Evolutionary conservation across 2,797 vertebrate genomes (phyloP), one percentile per base, ranked within the genome.

Genomic region (Thripadectes ignobilis): DNA sequence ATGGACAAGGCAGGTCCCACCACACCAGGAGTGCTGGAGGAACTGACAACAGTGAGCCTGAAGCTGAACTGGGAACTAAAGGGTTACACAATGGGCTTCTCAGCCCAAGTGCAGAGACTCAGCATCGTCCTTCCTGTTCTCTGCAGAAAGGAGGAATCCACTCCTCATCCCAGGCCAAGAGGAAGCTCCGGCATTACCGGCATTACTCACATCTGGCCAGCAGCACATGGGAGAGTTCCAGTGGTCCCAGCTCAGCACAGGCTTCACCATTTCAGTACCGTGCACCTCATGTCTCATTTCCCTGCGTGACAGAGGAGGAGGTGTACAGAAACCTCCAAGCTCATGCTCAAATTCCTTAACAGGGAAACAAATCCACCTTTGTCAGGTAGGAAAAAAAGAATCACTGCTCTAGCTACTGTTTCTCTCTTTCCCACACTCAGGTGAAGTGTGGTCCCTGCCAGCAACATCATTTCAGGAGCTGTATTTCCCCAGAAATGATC

Each of bases 181-280:
- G 95, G 91, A 96, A 96, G 92, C 3, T 34, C 43, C 6, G 22
- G 62, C 62, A 43, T 69, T 91, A 63, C 89, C 82, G 84, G 84
- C 61, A n/a, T 63, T 91, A 57, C 88, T 94, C 92, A 93, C 96
- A 96, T 87, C 83, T 95, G 92, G 91, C 88, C 82, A 87, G 88
- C 96, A 96, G 88, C 0, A 0, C 54, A 7, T 7, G 68, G 4
- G 23, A 63, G 45, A 88, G 67, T 7, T 75, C 1, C 3, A 34
- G 58, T 17, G 7, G 49, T 62, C 78, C 63, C 85, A 73, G 93
- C 52, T 39, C 62, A 68, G 66, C 5, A 4, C 38, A 52, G 45
- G 3, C 48, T 34, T 82, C 6, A 4, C 52, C 59, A 2, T 24
- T 90, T 54, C 71, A 59, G 5, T n/a, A 29, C 17, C 36, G 6